phyloP scores from a whole-genome alignment of 2,888 invertebrate species.

The Limnephilus lunatus region DNA sequence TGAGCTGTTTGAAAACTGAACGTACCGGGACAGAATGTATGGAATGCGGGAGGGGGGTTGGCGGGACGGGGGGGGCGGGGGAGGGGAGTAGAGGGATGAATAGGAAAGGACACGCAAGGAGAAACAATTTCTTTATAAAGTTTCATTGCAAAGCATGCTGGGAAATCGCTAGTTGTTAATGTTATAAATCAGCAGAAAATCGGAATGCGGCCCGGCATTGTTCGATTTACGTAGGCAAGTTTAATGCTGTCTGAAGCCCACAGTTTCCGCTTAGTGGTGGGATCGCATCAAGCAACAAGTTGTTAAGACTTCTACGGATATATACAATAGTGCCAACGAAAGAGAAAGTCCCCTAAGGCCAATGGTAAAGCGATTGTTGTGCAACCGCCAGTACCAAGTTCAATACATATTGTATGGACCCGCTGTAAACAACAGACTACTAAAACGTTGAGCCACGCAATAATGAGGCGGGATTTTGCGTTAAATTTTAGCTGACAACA shows the following conservation, averaged over 20 bases:
- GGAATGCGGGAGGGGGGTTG: no score
- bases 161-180: no score
- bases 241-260: not conserved
- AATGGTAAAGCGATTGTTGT: slow-evolving; percentile 32
- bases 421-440: not conserved
- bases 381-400: not conserved
- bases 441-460: not conserved
- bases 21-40: no score
- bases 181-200: no score
- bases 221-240: no score
- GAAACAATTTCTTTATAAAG: no score
- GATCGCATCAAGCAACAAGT: not conserved
- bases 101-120: no score
- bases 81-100: no score
- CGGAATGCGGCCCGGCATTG: no score
- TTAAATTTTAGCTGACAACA: not conserved
- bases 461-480: not conserved
- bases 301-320: not conserved
- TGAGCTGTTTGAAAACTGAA: no score
- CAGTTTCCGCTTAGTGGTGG: not conserved
- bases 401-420: not conserved
- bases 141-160: no score
- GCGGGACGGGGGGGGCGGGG: no score
- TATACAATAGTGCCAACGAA: not conserved
- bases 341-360: slow-evolving; percentile 34